Evolutionary conservation across 2,113 vertebrate species (phyloP).

Genomic region (Aramus guarauna): DNA sequence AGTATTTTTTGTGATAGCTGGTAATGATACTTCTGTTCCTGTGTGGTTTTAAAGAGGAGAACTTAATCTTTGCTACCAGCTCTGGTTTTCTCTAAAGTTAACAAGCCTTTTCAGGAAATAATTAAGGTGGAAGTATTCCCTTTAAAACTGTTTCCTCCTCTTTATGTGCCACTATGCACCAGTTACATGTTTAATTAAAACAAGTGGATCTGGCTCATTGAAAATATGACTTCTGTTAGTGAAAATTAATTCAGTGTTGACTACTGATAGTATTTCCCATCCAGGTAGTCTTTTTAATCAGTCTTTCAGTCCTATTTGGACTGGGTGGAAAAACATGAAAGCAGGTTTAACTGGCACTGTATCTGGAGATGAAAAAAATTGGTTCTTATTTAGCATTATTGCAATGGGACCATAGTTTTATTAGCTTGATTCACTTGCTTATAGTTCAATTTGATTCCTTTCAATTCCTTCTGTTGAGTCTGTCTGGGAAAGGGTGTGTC

Average conservation of each 20-base stretch:
- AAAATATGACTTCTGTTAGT: neutral
- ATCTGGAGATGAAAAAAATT: neutral
- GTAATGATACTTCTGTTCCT: neutral
- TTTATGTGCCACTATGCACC: rapidly evolving
- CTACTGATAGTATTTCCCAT: neutral
- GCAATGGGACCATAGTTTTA: neutral
- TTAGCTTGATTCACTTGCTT: neutral
- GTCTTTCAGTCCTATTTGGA: neutral
- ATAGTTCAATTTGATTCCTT: neutral
- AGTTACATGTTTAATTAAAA: neutral
- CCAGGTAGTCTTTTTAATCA: neutral
- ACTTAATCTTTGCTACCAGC: neutral
- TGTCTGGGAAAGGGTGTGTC: neutral
- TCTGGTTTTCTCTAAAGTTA: neutral
- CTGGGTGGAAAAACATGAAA: neutral
- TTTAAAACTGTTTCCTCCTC: neutral
- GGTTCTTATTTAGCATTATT: neutral
- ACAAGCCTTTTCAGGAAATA: neutral
- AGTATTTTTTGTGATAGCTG: neutral
- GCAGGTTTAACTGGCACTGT: neutral
- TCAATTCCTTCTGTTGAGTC: neutral
- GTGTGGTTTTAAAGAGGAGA: neutral
- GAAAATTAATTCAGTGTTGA: neutral
- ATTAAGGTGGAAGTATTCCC: neutral
- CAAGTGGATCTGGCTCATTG: neutral